These are phyloP conservation scores for Chirona hameri DNA, from an alignment of 2,888 invertebrate genomes.

Conservation along the genomic window DNA sequence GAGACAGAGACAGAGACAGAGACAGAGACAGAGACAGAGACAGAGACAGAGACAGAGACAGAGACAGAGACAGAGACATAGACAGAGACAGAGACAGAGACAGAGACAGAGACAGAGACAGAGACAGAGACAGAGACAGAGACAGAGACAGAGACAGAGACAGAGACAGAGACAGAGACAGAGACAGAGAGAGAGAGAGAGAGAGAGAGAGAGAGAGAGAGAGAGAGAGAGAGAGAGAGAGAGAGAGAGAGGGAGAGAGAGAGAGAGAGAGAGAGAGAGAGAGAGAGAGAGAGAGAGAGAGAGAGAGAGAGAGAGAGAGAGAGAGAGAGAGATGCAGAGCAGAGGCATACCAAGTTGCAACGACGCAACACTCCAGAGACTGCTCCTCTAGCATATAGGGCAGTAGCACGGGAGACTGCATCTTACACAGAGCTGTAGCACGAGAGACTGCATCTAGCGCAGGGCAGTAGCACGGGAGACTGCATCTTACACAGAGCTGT, in stretches of 20 bases:
- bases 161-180: conserved; percentile 29
- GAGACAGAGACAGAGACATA: too few species aligned
- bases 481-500: too few species aligned
- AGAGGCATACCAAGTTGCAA: too few species aligned
- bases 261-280: conserved; percentile 34
- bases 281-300: conserved; percentile 26
- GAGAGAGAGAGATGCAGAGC: conserved; percentile 26
- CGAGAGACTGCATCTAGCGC: too few species aligned
- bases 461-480: too few species aligned
- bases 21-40: too few species aligned
- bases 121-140: neutral
- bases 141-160: conserved; percentile 31
- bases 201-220: conserved; percentile 14
- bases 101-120: neutral
- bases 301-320: conserved; percentile 31
- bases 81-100: neutral
- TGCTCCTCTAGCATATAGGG: too few species aligned
- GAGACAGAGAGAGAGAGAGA: conserved; percentile 28
- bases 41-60: neutral
- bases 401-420: too few species aligned
- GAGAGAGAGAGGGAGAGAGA: conserved; percentile 33
- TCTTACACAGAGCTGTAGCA: too few species aligned
- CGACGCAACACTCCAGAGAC: too few species aligned
- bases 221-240: conserved; percentile 30
- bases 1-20: too few species aligned